A percentile compares a stretch with the other conserved stretches of the same genome.
Conservation (phyloP, 2,797 vertebrate genomes). For the Rhabdophis nuchalis region DNA sequence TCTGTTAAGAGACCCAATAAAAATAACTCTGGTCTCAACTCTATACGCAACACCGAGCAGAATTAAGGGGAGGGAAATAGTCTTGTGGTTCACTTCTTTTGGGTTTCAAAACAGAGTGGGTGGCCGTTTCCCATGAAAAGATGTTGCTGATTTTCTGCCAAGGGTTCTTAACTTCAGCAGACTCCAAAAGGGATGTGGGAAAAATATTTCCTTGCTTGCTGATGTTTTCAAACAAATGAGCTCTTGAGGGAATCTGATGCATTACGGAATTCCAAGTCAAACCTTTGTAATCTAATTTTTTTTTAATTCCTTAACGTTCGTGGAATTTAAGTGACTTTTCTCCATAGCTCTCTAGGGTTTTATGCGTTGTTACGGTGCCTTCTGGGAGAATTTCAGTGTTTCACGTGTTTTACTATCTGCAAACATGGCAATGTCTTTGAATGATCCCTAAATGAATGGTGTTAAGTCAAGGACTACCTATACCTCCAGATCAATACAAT, state of each 20-base stretch:
- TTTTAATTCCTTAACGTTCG: background rate
- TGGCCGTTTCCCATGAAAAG: background rate
- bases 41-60: background rate
- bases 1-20: no score
- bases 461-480: background rate
- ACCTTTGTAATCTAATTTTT: background rate
- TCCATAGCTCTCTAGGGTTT: background rate
- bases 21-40: no score
- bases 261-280: background rate
- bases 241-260: background rate
- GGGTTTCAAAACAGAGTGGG: background rate
- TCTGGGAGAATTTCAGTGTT: background rate
- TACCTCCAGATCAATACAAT: background rate
- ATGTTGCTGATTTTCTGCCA: background rate
- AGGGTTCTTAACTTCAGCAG: background rate
- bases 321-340: background rate
- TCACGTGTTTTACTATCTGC: background rate
- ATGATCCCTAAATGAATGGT: background rate
- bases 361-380: background rate
- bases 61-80: background rate
- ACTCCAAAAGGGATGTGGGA: background rate
- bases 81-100: background rate
- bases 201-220: background rate
- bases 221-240: background rate
- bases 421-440: background rate